Conservation (phyloP, 1,140 invertebrate species). For the Lethocerus indicus region DNA sequence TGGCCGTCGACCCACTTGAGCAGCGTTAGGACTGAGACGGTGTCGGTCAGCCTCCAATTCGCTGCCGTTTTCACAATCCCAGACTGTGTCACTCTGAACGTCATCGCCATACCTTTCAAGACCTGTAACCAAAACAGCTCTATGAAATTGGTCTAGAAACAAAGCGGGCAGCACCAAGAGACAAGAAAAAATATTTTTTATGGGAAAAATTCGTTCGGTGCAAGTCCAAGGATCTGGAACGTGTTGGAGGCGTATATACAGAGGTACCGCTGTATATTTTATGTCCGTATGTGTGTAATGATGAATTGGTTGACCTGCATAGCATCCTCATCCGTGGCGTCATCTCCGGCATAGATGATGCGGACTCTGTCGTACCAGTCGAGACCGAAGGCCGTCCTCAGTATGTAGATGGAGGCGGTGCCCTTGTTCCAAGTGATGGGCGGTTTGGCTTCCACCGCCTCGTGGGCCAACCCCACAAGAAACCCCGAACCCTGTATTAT, state of each 20-base stretch:
- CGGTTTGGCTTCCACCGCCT: conserved; percentile 71
- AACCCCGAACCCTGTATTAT: conserved; percentile 62
- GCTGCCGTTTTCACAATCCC: conserved; percentile 72
- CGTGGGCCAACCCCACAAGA: conserved; percentile 56
- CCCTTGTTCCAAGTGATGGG: conserved; percentile 85
- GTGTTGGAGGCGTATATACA: not conserved
- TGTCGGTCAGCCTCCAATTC: conserved; percentile 65
- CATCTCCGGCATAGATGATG: conserved; percentile 81
- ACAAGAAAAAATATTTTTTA: not conserved
- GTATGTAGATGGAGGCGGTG: conserved; percentile 73
- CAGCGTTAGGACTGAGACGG: conserved; percentile 74
- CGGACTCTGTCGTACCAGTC: conserved; percentile 82
- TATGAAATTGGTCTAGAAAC: not conserved
- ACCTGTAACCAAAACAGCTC: conserved; percentile 32
- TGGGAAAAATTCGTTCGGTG: not conserved
- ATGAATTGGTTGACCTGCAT: conserved; percentile 47
- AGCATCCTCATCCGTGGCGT: conserved; percentile 79
- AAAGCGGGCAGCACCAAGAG: not conserved
- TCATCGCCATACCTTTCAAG: conserved; percentile 76
- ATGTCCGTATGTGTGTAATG: not conserved
- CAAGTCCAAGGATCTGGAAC: not conserved
- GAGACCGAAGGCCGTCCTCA: conserved; percentile 72
- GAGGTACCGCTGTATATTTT: not conserved
- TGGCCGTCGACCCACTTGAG: conserved; percentile 84
- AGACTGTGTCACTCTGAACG: conserved; percentile 71